A percentile compares a stretch with the other conserved stretches of the same genome.
Conservation (phyloP, 1,140 invertebrate genomes). For the Ericerus pela region DNA sequence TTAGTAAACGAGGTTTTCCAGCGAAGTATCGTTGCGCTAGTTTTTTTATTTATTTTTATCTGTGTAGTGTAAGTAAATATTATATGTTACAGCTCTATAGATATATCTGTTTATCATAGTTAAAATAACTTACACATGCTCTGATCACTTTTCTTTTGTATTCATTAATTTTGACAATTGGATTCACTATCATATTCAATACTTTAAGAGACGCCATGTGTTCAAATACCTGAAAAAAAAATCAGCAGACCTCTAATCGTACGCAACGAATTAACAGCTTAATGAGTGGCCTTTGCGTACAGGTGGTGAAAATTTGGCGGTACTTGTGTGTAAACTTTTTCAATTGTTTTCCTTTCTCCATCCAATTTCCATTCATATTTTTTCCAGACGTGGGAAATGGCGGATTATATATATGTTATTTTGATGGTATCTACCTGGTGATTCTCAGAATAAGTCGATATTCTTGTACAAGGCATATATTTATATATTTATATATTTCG, state of each 20-base stretch:
- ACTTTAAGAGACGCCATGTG: slow-evolving; percentile 43
- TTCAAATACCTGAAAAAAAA: slow-evolving; percentile 33
- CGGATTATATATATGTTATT: no score
- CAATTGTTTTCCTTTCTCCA: no score
- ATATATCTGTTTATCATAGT: neutral
- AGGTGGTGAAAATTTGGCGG: no score
- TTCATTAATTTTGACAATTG: slow-evolving; percentile 60
- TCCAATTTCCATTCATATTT: no score
- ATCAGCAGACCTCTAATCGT: neutral
- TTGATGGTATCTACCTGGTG: no score
- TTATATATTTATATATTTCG: no score
- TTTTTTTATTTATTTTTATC: slow-evolving; percentile 3
- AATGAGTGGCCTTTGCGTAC: no score
- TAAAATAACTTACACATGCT: slow-evolving; percentile 39
- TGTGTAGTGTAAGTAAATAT: neutral
- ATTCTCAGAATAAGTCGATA: no score
- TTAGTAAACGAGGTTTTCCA: neutral
- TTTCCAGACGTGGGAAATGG: no score
- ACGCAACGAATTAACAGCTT: neutral
- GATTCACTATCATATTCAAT: slow-evolving; percentile 71
- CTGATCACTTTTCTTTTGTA: slow-evolving; percentile 72
- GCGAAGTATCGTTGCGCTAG: neutral
- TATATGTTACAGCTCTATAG: neutral
- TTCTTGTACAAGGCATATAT: no score
- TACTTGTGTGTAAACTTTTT: no score